A percentile compares a stretch with the other conserved stretches of the same genome.
These are phyloP conservation scores for Labrus mixtus DNA, from an alignment of 2,113 vertebrate genomes.

Conservation along the genomic window DNA sequence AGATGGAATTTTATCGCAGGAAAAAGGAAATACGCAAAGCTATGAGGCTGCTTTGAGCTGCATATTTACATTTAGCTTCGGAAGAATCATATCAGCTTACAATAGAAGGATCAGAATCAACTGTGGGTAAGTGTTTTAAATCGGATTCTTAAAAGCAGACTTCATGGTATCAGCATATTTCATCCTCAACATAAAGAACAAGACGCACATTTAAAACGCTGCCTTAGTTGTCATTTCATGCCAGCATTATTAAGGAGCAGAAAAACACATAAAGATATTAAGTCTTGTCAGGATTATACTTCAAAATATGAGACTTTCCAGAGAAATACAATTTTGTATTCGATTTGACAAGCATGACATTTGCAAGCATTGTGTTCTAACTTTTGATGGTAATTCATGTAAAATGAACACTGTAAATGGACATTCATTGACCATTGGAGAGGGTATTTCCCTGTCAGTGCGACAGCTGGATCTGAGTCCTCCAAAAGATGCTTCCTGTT, in stretches of 20 bases:
- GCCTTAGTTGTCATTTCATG: background rate
- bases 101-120: conserved; percentile 37
- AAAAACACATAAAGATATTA: conserved; percentile 2
- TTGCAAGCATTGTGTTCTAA: background rate
- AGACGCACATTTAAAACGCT: background rate
- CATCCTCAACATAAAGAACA: background rate
- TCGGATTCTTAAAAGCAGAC: background rate
- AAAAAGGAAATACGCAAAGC: conserved; percentile 20
- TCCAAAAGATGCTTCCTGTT: conserved; percentile 76
- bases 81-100: conserved; percentile 25
- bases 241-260: conserved; percentile 14
- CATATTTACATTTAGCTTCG: conserved; percentile 31
- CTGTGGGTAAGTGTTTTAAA: conserved; percentile 72
- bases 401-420: background rate
- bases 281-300: background rate
- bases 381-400: conserved; percentile 12
- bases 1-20: conserved; percentile 68
- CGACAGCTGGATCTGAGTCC: conserved; percentile 70
- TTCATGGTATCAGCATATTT: background rate
- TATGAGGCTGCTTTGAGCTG: conserved; percentile 46
- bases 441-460: conserved; percentile 67
- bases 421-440: conserved; percentile 45
- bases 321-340: conserved; percentile 9
- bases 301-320: background rate
- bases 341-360: background rate